Percentiles rank a stretch among this genome's conserved stretches.
Evolutionary conservation across 2,797 vertebrate species (phyloP).

Genomic region (Selene dorsalis): DNA sequence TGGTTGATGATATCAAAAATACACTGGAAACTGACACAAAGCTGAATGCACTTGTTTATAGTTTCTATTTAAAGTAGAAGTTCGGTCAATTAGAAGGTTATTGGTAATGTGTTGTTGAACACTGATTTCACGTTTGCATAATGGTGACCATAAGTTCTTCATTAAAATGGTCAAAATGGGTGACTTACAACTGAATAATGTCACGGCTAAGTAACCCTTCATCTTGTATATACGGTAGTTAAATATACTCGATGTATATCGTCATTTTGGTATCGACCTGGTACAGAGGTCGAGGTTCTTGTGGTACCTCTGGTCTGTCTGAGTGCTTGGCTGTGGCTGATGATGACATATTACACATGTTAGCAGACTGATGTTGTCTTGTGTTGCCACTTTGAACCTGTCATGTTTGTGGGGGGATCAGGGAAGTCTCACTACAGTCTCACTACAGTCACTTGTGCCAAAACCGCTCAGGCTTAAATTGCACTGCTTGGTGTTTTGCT

Average conservation of each 20-base stretch:
- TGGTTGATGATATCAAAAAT: background rate
- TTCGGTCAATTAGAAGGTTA: background rate
- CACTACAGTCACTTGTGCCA: background rate
- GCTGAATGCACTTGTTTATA: background rate
- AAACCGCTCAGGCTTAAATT: background rate
- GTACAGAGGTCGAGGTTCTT: background rate
- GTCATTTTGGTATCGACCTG: background rate
- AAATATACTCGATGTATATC: too few relatives aligned
- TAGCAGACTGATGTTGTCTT: background rate
- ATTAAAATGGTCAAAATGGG: background rate
- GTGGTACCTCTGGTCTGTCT: background rate
- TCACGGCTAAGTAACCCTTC: too few relatives aligned
- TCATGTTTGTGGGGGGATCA: background rate
- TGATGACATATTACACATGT: background rate
- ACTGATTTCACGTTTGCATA: too few relatives aligned
- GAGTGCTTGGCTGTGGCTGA: background rate
- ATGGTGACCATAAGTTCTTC: too few relatives aligned
- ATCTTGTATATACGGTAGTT: too few relatives aligned
- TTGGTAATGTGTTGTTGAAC: background rate
- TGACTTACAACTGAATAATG: background rate
- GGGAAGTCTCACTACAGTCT: too few relatives aligned
- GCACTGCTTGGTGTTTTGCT: background rate
- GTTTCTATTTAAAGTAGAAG: background rate
- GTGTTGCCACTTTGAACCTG: background rate
- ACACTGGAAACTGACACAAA: background rate